Percentiles rank a stretch among this genome's conserved stretches.
Evolutionary conservation across 2,113 vertebrate genomes (phyloP).

Genomic region (Manacus vitellinus): DNA sequence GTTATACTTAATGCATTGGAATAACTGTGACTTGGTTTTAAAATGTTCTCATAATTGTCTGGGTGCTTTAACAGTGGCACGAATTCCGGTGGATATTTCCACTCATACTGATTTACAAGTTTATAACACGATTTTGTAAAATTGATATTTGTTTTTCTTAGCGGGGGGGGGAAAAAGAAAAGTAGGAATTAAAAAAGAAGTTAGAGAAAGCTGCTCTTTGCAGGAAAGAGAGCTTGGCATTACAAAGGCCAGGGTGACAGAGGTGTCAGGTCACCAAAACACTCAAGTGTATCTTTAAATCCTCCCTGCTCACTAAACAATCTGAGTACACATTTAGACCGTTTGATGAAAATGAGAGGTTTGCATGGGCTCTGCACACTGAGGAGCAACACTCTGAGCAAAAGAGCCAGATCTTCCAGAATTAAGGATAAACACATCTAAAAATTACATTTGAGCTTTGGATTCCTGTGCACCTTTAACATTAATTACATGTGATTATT

Average conservation of each 20-base stretch:
- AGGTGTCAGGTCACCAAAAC: background rate
- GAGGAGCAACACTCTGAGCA: background rate
- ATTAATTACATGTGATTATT: background rate
- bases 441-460: background rate
- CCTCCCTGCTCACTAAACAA: background rate
- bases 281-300: background rate
- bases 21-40: slow-evolving; percentile 54
- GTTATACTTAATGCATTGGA: slow-evolving; percentile 63
- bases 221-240: background rate
- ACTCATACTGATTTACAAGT: background rate
- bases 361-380: background rate
- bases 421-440: background rate
- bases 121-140: background rate
- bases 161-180: background rate
- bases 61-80: background rate
- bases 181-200: background rate
- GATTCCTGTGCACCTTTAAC: background rate
- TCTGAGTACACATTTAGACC: background rate
- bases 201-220: background rate
- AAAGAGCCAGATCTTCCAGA: background rate
- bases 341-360: background rate
- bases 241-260: background rate
- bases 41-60: slow-evolving; percentile 45
- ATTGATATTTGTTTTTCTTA: background rate
- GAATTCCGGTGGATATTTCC: background rate